phyloP scores from a whole-genome alignment of 2,113 vertebrate species.

The Isurus oxyrinchus region DNA sequence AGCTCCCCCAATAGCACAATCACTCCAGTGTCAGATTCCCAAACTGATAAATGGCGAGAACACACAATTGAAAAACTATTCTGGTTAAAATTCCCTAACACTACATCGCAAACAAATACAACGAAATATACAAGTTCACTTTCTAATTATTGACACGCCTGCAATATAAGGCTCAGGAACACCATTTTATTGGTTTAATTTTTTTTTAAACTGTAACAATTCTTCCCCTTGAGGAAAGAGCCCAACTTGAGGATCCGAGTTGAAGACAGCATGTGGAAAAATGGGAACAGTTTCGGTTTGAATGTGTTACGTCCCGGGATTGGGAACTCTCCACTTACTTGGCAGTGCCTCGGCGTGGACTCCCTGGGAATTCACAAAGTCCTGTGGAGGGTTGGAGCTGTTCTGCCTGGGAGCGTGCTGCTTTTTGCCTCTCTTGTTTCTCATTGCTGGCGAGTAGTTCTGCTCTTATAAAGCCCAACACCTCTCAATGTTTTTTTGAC shows the following conservation, averaged over 20 bases:
- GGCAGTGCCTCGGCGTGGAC: background rate
- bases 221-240: background rate
- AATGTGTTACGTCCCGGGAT: background rate
- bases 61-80: background rate
- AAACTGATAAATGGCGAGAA: background rate
- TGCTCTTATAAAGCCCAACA: slow-evolving; percentile 34
- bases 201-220: background rate
- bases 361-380: background rate
- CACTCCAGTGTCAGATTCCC: background rate
- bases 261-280: background rate
- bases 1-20: no score
- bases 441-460: background rate
- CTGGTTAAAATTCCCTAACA: background rate
- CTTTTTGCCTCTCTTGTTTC: background rate
- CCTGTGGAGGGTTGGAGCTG: background rate
- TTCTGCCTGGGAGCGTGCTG: background rate
- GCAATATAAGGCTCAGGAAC: no score
- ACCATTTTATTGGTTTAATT: background rate
- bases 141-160: background rate
- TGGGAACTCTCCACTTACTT: background rate
- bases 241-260: background rate
- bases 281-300: background rate
- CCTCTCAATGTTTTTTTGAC: slow-evolving; percentile 28
- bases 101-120: background rate
- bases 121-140: background rate